Base-by-base conservation (phyloP, 64 coral and sea anemone species). In the Montipora efflorescens region DNA sequence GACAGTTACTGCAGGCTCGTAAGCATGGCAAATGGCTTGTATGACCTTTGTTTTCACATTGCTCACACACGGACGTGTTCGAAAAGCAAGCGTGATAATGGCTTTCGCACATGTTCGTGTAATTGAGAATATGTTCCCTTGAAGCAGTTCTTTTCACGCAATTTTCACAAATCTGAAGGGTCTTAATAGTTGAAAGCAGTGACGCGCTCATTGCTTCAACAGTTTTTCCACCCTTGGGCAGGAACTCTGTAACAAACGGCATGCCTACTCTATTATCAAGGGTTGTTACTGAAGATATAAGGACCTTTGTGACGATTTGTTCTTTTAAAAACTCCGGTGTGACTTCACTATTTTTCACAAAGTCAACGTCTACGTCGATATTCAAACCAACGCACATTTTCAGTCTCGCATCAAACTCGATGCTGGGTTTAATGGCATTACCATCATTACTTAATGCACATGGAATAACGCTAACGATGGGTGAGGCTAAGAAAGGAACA, bases 401-500 rank as follows among this genome's bases (percentile, higher is more conserved):
- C 28, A 91, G 61, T 16, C 89, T 80, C 22, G 77, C 21, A 81
- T 91, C 89, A 43, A 91, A 91, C 45, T 91, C 77, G 61, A 70
- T 91, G 18, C 58, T 46, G 43, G 89, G 89, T 48, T 91, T 91
- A 23, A 91, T 81, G 19, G 77, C 77, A 80, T 80, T 81, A 12
- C 89, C 78, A 12, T 91, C 89, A 91, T 91, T 81, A 7, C 77
- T 81, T 47, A 91, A 80, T 36, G 77, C 77, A 66, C 89, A 80
- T 67, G 77, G 89, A 25, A 25, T 25, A 25, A 25, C 25, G 25
- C 25, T 25, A 25, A 25, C 25, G 25, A 25, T 25, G 25, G 25
- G 25, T 25, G 25, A 25, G 25, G 25, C 25, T 25, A 25, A 25
- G 25, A 25, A 25, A 25, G 25, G 25, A 25, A 25, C 25, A 25